These are phyloP conservation scores for Neosalanx taihuensis DNA, from an alignment of 2,797 vertebrate genomes.

Conservation along the genomic window DNA sequence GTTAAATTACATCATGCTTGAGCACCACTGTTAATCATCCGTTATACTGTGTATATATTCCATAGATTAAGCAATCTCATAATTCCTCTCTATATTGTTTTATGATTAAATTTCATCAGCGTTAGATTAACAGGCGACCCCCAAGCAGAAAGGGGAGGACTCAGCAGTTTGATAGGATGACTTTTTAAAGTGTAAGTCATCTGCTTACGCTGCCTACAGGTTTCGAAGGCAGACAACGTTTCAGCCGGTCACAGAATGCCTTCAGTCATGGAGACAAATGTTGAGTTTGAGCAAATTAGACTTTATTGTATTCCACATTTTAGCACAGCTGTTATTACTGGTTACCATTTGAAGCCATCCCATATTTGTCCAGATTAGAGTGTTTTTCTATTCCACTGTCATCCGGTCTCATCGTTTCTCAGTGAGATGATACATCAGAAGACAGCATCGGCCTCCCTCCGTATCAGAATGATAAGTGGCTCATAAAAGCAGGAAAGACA, in stretches of 20 bases:
- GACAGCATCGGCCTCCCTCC: slow-evolving; percentile 26
- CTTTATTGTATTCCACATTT: not conserved
- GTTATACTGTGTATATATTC: slow-evolving; percentile 55
- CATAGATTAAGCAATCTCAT: slow-evolving; percentile 56
- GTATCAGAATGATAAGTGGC: slow-evolving; percentile 34
- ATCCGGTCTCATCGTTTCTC: not conserved
- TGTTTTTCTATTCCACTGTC: not conserved
- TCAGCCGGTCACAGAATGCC: not conserved
- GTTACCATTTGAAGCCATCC: not conserved
- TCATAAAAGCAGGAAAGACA: slow-evolving; percentile 16
- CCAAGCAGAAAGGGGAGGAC: slow-evolving; percentile 51
- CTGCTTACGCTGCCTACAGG: slow-evolving; percentile 9
- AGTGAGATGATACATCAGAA: slow-evolving; percentile 21
- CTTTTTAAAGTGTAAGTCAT: slow-evolving; percentile 22
- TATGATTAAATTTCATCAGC: slow-evolving; percentile 60
- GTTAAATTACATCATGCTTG: slow-evolving; percentile 60
- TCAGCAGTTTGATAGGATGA: slow-evolving; percentile 47
- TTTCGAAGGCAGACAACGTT: slow-evolving; percentile 2
- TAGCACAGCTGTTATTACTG: not conserved
- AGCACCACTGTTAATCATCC: slow-evolving; percentile 53
- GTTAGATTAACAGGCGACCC: slow-evolving; percentile 49
- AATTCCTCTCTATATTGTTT: slow-evolving; percentile 61
- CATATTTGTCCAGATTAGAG: not conserved
- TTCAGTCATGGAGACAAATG: not conserved
- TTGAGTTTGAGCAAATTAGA: not conserved